phyloP scores from a whole-genome alignment of 1,140 invertebrate genomes.

The Orchestia grillus region DNA sequence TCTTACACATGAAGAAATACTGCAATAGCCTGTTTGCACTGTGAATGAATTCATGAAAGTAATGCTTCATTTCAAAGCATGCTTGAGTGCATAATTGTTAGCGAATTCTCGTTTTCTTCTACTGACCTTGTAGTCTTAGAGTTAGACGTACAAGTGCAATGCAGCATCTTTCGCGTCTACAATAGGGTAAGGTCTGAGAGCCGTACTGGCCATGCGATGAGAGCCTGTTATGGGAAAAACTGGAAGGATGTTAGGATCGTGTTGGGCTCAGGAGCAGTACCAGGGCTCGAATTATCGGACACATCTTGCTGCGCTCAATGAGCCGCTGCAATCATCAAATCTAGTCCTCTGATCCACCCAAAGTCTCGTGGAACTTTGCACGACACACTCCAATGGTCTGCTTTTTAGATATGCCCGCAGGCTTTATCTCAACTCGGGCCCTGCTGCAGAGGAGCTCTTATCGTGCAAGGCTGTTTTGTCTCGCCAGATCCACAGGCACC shows the following conservation, averaged over 20 bases:
- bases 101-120: too few species aligned
- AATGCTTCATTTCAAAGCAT: background rate
- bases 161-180: background rate
- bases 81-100: background rate
- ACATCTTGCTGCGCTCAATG: background rate
- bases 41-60: background rate
- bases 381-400: background rate
- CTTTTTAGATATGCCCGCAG: background rate
- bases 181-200: background rate
- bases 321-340: conserved; percentile 40
- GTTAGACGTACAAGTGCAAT: background rate
- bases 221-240: background rate
- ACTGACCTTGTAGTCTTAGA: too few species aligned
- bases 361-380: background rate
- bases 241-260: background rate
- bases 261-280: background rate
- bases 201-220: background rate
- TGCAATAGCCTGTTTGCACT: background rate
- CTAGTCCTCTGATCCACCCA: conserved; percentile 33
- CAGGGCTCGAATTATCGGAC: conserved; percentile 11
- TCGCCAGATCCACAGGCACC: background rate
- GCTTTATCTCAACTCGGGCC: background rate
- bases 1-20: background rate
- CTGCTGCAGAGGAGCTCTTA: background rate
- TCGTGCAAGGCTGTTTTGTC: background rate